Evolutionary conservation across 2,797 vertebrate species (phyloP), one percentile per base, ranked within the genome.

Genomic region (Chaenodraco wilsoni): DNA sequence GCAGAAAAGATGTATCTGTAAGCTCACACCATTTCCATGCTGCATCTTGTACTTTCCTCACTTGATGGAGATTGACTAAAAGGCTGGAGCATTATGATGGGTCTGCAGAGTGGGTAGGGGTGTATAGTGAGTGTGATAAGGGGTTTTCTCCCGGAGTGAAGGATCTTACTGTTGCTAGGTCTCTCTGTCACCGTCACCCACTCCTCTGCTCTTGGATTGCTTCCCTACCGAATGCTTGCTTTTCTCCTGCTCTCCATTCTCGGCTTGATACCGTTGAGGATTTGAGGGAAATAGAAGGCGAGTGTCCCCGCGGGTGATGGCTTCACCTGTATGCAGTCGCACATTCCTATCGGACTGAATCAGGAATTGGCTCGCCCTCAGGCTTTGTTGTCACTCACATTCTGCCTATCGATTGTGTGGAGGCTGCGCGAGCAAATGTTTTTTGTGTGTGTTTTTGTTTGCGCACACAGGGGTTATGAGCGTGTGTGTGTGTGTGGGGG

Each of bases 301-400:
- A 83, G 66, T 72, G 86, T 90, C 83, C 86, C 81, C 54, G 33
- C 58, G 8, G 87, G 85, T 84, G 84, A 89, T 73, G 81, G 84
- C 73, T 90, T 81, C 80, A 73, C 77, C 84, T 73, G 51, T 72
- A 76, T 78, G 57, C 79, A 73, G 84, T 84, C 79, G 8, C 83
- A 79, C 72, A 64, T 49, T 84, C 79, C 65, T 46, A 61, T 77
- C 61, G 79, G 78, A 79, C 78, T 72, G 77, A 86, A 80, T 72
- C 15, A 49, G 64, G 79, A 78, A 85, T 86, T 81, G 76, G 78
- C 72, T 81, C 12, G 69, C 85, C 75, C 57, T 17, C 0, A 76
- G 79, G 79, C 80, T 84, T 85, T 87, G 78, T 83, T 88, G 89
- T 90, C 87, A 71, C 79, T 87, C 78, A 81, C 69, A 87, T 74